Base-by-base conservation (phyloP, 2,888 invertebrate species). In the Tetrapedia diversipes region DNA sequence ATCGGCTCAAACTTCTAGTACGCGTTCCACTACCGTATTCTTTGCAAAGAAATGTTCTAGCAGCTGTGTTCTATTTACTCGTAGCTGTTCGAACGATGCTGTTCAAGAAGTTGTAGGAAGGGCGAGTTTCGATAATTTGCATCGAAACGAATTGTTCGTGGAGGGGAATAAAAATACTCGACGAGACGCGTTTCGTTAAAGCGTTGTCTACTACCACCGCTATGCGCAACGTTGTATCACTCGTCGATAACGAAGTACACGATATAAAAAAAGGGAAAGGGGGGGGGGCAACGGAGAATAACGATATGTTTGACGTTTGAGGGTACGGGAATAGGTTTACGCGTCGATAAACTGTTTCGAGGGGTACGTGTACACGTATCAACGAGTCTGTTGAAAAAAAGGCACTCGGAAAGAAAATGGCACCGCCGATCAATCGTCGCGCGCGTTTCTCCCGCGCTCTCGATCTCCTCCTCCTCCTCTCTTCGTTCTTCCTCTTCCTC, bases 361-460 rank as follows among this genome's bases (percentile, higher is more conserved):
- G 56, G 59, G 22, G n/a, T 63, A 76, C 43, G 64, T 51, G 56
- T 64, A 56, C 29, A 49, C 39, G 41, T 7, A 64, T 60, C 47
- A 64, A 65, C 67, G 67, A 79, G 82, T 77, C 73, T 81, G 60
- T 69, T 65, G 47, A 19, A 73, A n/a, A n/a, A 73, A 76, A 82
- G 65, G 74, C 66, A 79, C 76, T 82, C 66, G 81, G 68, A 80
- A 84, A 82, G 59, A 68, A 82, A 86, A 89, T 88, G 88, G 87
- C 86, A 89, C 88, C 87, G 80, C 86, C 72, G 77, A 66, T 77
- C 53, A 41, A 76, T 61, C 71, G 53, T 67, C 32, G 53, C 71
- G 41, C 41, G 71, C 11, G 66, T 61, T 66, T 56, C n/a, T n/a
- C 64, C 59, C 70, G 53, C 68, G 43, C 57, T 27, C 63, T 56